Evolutionary conservation across 1,140 invertebrate species (phyloP), one percentile per base, ranked within the genome.

Genomic region (Macrocentrus cingulum): DNA sequence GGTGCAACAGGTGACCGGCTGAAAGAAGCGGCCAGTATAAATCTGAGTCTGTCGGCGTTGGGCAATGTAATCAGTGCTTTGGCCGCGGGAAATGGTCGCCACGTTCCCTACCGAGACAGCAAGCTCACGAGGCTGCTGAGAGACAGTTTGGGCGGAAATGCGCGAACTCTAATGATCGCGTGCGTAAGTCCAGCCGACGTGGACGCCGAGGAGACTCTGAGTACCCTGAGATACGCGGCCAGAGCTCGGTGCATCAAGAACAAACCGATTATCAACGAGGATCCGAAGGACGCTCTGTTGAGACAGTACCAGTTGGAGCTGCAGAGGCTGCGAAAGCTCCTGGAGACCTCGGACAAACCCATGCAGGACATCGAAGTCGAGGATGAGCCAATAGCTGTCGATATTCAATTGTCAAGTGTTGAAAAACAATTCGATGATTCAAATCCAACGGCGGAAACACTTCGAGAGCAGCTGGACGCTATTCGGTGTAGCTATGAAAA

Each of bases 41-140:
- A 97, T 81, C 76, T 97, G n/a, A 95, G 92, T 5, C 77, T 97
- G 11, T 95, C 92, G 8, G 95, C 94, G 0, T 76, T 97, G 36
- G 95, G 94, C 11, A 97, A 97, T 80, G 94, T 97, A 0, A 97
- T 97, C 54, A 95, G 93, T 9, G 93, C 94, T 0, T 76, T 97
- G 32, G 94, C 96, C 0, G 92, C 91, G 74, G 89, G 91, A 1
- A 91, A 95, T 80, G 86, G 89, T n/a, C 87, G 90, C 71, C 93
- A 97, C 70, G 89, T 97, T 55, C 95, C 95, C 0, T 97, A 96
- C 72, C 79, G 93, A 50, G 95, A 97, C 71, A 95, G 92, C n/a
- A 97, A 97, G 77, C 77, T 97, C 0, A 97, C 94, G 0, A 74
- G 95, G 58, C 75, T 97, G 0, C 77, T 97, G 41, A 91, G 95